Evolutionary conservation across 2,797 vertebrate genomes (phyloP), one percentile per base, ranked within the genome.

Genomic region (Alectoris magna): DNA sequence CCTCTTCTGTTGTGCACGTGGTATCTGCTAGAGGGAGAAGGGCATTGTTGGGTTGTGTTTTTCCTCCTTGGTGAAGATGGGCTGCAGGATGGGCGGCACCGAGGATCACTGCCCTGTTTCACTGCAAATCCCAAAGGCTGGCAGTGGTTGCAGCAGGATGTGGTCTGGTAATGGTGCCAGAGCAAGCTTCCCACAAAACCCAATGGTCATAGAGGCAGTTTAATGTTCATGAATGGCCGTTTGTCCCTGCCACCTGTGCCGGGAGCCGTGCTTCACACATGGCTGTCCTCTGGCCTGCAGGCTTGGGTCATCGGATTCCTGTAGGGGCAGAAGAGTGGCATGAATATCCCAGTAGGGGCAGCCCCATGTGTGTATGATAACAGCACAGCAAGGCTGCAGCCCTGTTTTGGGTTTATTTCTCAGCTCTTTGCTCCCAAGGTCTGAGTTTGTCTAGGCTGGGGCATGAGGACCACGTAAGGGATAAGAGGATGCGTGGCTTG

Each of bases 11-110:
- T 76, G 77, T 92, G 75, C 94, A 36, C 66, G 73, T 2, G 77
- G 43, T 83, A 94, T 78, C 87, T 70, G 93, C 84, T 72, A 60
- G 82, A 95, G 92, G 91, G 75, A 93, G 88, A 64, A 39, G 44
- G 34, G 14, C 36, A 7, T 0, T 67, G 75, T 59, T 2, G 73
- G 81, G 55, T 2, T 63, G 48, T 51, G 59, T 92, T 91, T 88
- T 77, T 63, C 69, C 62, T 68, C 27, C n/a, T 19, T 55, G 53
- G 53, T 19, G 29, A 3, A 55, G 29, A 18, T 18, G 53, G 29
- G 17, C 53, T 55, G 49, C 29, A 55, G 53, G 17, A 55, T 55
- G 29, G 29, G 53, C 6, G 2, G 53, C 53, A 56, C 53, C 7
- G 3, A 56, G 31, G 55, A 19, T n/a, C 31, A 19, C n/a, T 58